These are phyloP conservation scores for Camelus bactrianus DNA, from an alignment of 2,113 vertebrate genomes.

Conservation along the genomic window DNA sequence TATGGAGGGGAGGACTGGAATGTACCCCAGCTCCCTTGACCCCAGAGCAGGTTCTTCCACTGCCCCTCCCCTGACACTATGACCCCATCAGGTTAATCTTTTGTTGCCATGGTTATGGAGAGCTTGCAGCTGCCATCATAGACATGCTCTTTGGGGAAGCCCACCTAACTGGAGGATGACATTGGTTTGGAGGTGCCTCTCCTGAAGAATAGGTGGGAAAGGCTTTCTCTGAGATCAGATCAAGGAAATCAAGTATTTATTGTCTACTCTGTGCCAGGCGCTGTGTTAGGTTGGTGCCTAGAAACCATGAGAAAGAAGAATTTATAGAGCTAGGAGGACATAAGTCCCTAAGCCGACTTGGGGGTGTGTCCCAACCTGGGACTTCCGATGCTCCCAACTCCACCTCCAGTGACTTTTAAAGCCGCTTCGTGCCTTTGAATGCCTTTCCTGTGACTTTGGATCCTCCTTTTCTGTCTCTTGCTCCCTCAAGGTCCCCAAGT, in stretches of 20 bases:
- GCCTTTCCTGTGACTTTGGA: slow-evolving; percentile 78
- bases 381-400: slow-evolving; percentile 53
- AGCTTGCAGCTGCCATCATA: slow-evolving; percentile 45
- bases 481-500: slow-evolving; percentile 67
- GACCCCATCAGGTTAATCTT: slow-evolving; percentile 59
- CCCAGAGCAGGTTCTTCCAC: slow-evolving; percentile 60
- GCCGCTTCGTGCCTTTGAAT: slow-evolving; percentile 82
- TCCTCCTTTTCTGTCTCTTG: slow-evolving; percentile 68
- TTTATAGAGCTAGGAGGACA: slow-evolving; percentile 43
- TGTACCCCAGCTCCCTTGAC: slow-evolving; percentile 48
- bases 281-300: slow-evolving; percentile 62
- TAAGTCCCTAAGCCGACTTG: slow-evolving; percentile 57
- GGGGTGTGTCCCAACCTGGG: slow-evolving; percentile 6
- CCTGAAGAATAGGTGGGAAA: slow-evolving; percentile 50
- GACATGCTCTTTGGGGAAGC: slow-evolving; percentile 54
- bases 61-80: slow-evolving; percentile 21
- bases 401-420: slow-evolving; percentile 78
- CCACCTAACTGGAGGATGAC: slow-evolving; percentile 41
- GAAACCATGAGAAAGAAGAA: slow-evolving; percentile 66
- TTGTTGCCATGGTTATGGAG: slow-evolving; percentile 61
- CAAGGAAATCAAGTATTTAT: slow-evolving; percentile 72
- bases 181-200: slow-evolving; percentile 44
- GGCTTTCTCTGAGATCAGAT: slow-evolving; percentile 74
- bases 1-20: slow-evolving; percentile 69
- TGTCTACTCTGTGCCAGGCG: slow-evolving; percentile 62